phyloP scores from a whole-genome alignment of 1,140 invertebrate species.

The Drosophila melanogaster region DNA sequence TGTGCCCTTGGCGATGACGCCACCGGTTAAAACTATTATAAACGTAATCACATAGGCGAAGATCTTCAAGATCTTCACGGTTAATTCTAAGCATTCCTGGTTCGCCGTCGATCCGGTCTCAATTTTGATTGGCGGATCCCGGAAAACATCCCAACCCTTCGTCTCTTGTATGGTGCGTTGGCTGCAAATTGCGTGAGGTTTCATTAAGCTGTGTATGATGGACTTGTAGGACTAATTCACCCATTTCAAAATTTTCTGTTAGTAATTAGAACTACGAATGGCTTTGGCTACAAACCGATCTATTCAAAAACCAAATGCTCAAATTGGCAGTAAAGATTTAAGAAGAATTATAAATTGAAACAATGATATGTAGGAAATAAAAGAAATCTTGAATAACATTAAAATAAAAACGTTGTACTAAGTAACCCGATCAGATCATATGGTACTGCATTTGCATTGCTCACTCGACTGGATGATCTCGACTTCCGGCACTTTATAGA shows the following conservation, averaged over 20 bases:
- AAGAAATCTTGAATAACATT: too few species aligned
- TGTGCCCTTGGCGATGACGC: slow-evolving; percentile 93
- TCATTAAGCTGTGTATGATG: neutral
- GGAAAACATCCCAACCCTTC: slow-evolving; percentile 98
- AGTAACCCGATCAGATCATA: slow-evolving; percentile 13
- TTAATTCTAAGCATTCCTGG: slow-evolving; percentile 93
- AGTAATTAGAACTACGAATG: too few species aligned
- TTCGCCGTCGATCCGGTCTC: slow-evolving; percentile 95
- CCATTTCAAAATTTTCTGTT: too few species aligned
- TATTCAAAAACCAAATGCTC: too few species aligned
- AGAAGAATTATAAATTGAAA: too few species aligned
- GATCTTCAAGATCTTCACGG: slow-evolving; percentile 94
- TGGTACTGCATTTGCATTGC: slow-evolving; percentile 20
- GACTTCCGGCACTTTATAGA: slow-evolving; percentile 52
- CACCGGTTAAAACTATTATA: slow-evolving; percentile 91
- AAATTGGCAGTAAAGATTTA: too few species aligned
- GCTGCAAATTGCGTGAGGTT: slow-evolving; percentile 85
- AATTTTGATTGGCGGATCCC: slow-evolving; percentile 93
- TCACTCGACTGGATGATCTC: slow-evolving; percentile 26
- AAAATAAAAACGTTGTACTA: too few species aligned
- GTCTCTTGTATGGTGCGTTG: slow-evolving; percentile 93
- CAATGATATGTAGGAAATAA: too few species aligned
- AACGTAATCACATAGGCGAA: slow-evolving; percentile 94
- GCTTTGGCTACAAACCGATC: too few species aligned
- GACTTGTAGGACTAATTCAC: too few species aligned